Evolutionary conservation across 2,113 vertebrate species (phyloP).

Genomic region (Falcunculus frontatus): DNA sequence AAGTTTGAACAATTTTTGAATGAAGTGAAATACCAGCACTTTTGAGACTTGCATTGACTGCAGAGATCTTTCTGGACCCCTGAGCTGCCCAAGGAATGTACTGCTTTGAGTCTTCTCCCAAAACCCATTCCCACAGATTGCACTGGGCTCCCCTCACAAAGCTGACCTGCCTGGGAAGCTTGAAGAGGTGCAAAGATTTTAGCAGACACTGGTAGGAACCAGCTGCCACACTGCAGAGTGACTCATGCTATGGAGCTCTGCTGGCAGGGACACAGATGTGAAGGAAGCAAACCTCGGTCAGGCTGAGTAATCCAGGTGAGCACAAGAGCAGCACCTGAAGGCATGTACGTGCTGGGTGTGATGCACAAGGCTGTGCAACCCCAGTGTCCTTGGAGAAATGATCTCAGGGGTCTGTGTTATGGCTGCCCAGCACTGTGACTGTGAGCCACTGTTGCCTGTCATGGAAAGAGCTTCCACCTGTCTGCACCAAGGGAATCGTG

Average conservation of each 20-base stretch:
- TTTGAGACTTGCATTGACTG: background rate
- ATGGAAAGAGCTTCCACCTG: background rate
- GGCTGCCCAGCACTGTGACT: background rate
- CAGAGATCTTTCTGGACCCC: background rate
- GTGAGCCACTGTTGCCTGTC: background rate
- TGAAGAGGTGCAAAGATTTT: background rate
- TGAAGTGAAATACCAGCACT: background rate
- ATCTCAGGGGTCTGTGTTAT: background rate
- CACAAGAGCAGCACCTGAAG: background rate
- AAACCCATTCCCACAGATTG: background rate
- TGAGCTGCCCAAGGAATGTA: background rate
- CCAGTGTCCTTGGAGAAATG: fast-evolving
- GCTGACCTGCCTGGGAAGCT: background rate
- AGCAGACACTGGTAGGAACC: background rate
- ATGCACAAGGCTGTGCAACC: background rate
- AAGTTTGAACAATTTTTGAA: background rate
- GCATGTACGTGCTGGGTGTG: background rate
- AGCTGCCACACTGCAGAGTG: background rate
- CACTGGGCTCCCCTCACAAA: background rate
- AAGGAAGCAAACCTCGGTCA: background rate
- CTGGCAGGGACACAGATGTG: background rate
- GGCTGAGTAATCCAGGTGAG: slow-evolving; percentile 30
- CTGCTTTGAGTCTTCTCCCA: background rate
- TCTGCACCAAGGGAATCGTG: background rate
- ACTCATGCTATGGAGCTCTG: background rate